Conservation (phyloP, 2,797 vertebrate species). For the Amazonetta brasiliensis region DNA sequence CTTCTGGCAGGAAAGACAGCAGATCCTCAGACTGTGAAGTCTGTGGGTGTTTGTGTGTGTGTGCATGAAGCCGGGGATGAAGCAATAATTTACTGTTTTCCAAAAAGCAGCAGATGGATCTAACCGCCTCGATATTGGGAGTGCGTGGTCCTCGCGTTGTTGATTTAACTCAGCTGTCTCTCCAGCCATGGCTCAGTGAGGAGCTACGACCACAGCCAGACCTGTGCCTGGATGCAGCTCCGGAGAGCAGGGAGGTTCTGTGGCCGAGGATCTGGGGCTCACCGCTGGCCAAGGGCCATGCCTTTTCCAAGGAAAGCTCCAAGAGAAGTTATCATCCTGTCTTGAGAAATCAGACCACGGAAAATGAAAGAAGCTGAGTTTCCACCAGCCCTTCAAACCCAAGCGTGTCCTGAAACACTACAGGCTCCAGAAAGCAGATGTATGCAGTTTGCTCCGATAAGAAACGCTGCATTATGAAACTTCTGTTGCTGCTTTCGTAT, state of each 20-base stretch:
- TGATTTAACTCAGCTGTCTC: slow-evolving; percentile 17
- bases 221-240: not conserved
- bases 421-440: not conserved
- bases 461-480: not conserved
- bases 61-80: slow-evolving; percentile 44
- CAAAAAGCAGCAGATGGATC: slow-evolving; percentile 63
- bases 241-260: not conserved
- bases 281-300: not conserved
- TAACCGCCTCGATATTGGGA: slow-evolving; percentile 2
- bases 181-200: not conserved
- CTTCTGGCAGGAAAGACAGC: slow-evolving; percentile 56
- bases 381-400: not conserved
- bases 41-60: slow-evolving; percentile 69
- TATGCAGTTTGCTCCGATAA: not conserved
- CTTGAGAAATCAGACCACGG: not conserved
- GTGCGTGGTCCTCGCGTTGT: not conserved
- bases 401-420: not conserved
- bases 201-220: not conserved
- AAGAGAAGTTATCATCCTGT: not conserved
- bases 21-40: slow-evolving; percentile 64
- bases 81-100: slow-evolving; percentile 46
- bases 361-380: not conserved
- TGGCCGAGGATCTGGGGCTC: not conserved
- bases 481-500: not conserved
- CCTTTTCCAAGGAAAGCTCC: not conserved